Conservation (phyloP, 92 coral and sea anemone species). For the Desmophyllum pertusum region DNA sequence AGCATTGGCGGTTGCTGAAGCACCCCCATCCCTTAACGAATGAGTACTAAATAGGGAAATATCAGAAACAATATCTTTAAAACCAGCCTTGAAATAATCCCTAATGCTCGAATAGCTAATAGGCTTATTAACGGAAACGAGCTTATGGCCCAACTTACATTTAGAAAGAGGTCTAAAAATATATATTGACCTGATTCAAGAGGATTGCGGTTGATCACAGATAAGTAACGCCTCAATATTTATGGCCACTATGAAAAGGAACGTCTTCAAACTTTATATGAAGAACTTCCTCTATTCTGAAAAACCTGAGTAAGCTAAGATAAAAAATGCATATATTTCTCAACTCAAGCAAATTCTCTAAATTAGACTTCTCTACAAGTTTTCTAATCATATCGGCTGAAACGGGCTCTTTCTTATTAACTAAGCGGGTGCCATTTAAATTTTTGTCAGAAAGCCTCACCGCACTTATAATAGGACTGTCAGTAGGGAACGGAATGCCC, state of each 20-base stretch:
- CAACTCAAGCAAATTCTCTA: constrained; percentile 25
- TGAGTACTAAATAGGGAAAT: constrained; percentile 47
- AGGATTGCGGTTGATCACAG: constrained; percentile 15
- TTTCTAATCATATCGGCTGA: constrained; percentile 35
- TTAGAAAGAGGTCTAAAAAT: constrained; percentile 45
- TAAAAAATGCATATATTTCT: constrained; percentile 51
- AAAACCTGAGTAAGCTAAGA: constrained; percentile 40
- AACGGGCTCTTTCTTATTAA: constrained; percentile 49
- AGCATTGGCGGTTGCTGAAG: constrained; percentile 20
- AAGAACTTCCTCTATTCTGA: constrained; percentile 46
- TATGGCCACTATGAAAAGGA: constrained; percentile 30
- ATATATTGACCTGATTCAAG: constrained; percentile 15
- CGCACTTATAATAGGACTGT: no score
- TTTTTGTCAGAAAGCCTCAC: no score
- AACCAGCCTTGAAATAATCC: constrained; percentile 40
- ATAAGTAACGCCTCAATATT: constrained; percentile 19
- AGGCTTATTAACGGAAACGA: constrained; percentile 39
- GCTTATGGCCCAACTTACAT: constrained; percentile 37
- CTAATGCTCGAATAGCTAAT: constrained; percentile 52
- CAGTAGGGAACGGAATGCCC: no score
- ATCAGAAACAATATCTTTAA: constrained; percentile 48
- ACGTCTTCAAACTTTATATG: constrained; percentile 43
- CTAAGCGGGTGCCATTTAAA: constrained; percentile 30
- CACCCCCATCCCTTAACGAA: constrained; percentile 52
- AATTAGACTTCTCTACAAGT: constrained; percentile 16